phyloP scores from a whole-genome alignment of 2,113 vertebrate species.

The Sakesphorus luctuosus region DNA sequence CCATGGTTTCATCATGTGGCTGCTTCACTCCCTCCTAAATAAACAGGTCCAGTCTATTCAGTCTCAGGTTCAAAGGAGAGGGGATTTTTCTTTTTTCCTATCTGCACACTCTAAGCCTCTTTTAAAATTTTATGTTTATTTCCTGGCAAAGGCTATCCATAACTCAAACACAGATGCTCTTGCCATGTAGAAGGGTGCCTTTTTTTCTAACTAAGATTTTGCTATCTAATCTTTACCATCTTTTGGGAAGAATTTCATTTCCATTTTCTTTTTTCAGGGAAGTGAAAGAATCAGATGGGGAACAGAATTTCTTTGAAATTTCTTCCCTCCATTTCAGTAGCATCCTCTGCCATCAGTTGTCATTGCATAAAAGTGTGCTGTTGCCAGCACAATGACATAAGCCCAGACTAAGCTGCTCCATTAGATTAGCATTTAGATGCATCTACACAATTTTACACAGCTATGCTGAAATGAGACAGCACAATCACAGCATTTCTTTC shows the following conservation, averaged over 20 bases:
- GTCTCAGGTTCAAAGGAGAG: background rate
- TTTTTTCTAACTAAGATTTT: background rate
- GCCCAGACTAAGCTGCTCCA: background rate
- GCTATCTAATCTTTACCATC: background rate
- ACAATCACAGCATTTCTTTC: background rate
- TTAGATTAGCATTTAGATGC: constrained; percentile 12
- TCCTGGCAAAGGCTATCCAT: background rate
- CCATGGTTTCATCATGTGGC: background rate
- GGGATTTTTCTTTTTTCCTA: background rate
- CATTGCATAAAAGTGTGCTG: background rate
- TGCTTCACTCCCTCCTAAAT: background rate
- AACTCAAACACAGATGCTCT: background rate
- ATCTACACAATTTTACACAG: constrained; percentile 1
- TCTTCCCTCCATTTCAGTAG: background rate
- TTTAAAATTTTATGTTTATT: background rate
- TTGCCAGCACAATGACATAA: background rate
- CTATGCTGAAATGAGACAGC: background rate
- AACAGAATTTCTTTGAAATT: background rate
- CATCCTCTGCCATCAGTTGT: background rate
- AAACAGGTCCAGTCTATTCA: background rate
- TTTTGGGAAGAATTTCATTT: background rate
- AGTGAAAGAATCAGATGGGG: background rate
- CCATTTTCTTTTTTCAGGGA: background rate
- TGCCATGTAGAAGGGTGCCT: background rate
- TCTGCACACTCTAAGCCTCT: background rate